A percentile compares a stretch with the other conserved stretches of the same genome.
Conservation (phyloP, 2,113 vertebrate genomes). For the Bothrops jararaca region DNA sequence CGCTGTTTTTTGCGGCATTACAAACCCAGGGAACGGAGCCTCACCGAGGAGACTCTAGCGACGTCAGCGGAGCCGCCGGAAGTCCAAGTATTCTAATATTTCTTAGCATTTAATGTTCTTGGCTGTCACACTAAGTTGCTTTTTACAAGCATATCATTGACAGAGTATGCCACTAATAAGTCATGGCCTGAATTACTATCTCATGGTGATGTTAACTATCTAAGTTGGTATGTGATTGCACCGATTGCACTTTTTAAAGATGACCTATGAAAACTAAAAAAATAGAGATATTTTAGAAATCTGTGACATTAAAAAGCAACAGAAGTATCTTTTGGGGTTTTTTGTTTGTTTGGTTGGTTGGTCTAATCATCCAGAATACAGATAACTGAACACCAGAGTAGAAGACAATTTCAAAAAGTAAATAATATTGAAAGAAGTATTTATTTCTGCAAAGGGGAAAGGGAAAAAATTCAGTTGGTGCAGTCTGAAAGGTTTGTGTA, state of each 20-base stretch:
- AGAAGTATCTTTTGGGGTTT: background rate
- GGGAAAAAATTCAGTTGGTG: background rate
- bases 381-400: background rate
- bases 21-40: too few species aligned
- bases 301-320: background rate
- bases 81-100: background rate
- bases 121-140: background rate
- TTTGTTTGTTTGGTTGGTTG: background rate
- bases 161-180: background rate
- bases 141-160: background rate
- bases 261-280: background rate
- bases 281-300: background rate
- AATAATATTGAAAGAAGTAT: background rate
- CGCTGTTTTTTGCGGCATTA: too few species aligned
- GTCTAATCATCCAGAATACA: background rate
- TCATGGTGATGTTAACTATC: background rate
- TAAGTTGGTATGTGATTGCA: background rate
- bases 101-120: background rate
- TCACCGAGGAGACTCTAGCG: too few species aligned
- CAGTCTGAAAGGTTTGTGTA: background rate
- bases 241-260: background rate
- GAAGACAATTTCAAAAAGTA: background rate
- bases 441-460: background rate
- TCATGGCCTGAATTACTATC: background rate
- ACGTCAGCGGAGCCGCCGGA: too few species aligned